phyloP scores from a whole-genome alignment of 2,888 invertebrate species.

The Eupsilia transversa region DNA sequence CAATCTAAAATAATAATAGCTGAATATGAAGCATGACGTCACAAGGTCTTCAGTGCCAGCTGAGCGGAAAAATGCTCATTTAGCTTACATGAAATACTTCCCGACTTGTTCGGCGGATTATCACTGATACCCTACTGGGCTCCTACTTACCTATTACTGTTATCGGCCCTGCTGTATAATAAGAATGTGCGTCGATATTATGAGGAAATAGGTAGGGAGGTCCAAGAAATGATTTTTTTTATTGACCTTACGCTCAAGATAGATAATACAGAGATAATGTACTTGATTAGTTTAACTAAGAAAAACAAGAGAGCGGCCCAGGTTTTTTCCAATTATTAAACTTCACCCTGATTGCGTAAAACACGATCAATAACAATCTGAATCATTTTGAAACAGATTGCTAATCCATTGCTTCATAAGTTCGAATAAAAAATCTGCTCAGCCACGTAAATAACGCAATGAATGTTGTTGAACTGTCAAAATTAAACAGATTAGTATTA shows the following conservation, averaged over 20 bases:
- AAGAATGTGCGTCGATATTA: not conserved
- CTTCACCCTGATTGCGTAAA: no score
- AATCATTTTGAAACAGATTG: no score
- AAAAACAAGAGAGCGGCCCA: not conserved
- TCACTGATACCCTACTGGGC: constrained; percentile 61
- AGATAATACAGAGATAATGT: not conserved
- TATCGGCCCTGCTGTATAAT: constrained; percentile 9
- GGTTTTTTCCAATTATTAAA: not conserved
- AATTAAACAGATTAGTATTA: no score
- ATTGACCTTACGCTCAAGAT: no score
- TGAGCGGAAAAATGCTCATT: constrained; percentile 80
- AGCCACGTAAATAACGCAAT: no score
- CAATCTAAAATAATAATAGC: constrained; percentile 60
- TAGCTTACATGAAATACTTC: constrained; percentile 79
- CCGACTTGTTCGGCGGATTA: constrained; percentile 68
- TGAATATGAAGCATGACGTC: constrained; percentile 49
- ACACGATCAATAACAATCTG: no score
- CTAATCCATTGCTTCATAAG: no score
- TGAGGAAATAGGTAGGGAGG: not conserved
- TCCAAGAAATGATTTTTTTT: not conserved
- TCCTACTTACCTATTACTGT: constrained; percentile 7
- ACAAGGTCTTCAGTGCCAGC: constrained; percentile 68
- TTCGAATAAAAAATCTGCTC: no score
- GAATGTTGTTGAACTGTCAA: no score
- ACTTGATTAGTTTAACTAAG: not conserved